These are phyloP conservation scores for Notolabrus celidotus DNA, from an alignment of 2,797 vertebrate genomes.

Conservation along the genomic window DNA sequence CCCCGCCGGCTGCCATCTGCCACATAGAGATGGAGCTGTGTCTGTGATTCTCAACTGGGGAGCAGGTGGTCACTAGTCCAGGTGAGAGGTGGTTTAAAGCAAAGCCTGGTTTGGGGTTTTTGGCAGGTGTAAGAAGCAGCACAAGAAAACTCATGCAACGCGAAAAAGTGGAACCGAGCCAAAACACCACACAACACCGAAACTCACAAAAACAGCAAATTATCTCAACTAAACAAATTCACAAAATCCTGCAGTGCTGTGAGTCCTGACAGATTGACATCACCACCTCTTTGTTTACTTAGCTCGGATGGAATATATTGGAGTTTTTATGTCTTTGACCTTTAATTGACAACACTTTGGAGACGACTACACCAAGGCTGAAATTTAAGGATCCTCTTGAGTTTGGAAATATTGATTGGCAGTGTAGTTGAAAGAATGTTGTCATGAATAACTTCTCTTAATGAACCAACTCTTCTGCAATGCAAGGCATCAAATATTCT, in stretches of 20 bases:
- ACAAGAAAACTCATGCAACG: not conserved
- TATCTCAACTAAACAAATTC: slow-evolving; percentile 29
- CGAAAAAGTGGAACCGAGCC: slow-evolving; percentile 16
- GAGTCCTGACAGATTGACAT: slow-evolving; percentile 20
- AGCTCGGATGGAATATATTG: slow-evolving; percentile 4
- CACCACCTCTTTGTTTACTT: slow-evolving; percentile 13
- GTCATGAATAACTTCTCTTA: slow-evolving; percentile 39
- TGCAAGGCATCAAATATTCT: not conserved
- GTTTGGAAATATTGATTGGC: slow-evolving; percentile 47
- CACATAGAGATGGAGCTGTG: slow-evolving; percentile 20
- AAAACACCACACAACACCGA: not conserved
- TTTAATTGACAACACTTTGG: slow-evolving; percentile 35
- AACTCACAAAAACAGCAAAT: slow-evolving; percentile 32
- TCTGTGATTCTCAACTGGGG: slow-evolving; percentile 11
- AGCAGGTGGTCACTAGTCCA: slow-evolving; percentile 48
- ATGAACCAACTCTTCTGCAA: slow-evolving; percentile 11
- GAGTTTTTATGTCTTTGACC: slow-evolving; percentile 39
- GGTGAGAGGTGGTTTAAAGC: slow-evolving; percentile 32
- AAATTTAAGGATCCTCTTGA: slow-evolving; percentile 23
- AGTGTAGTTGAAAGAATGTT: slow-evolving; percentile 26
- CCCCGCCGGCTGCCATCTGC: slow-evolving; percentile 23
- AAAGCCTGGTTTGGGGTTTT: not conserved
- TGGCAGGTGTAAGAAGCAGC: slow-evolving; percentile 16
- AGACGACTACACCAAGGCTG: not conserved
- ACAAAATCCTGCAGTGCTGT: slow-evolving; percentile 25